These are phyloP conservation scores for Pseudachorutes palmiensis DNA, from an alignment of 1,140 invertebrate species.

Conservation along the genomic window DNA sequence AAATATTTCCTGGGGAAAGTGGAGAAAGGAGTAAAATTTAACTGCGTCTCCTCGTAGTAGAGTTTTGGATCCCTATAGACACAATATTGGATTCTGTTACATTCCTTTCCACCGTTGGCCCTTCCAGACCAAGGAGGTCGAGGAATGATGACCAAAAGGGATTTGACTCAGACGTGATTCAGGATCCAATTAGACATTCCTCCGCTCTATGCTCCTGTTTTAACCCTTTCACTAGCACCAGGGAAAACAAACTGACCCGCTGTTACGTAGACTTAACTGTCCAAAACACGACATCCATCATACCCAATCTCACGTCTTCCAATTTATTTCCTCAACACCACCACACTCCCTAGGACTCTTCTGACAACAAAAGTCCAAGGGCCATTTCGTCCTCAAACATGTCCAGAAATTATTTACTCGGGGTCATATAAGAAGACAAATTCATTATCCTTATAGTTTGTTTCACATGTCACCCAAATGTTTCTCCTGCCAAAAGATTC, in stretches of 20 bases:
- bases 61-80: neutral
- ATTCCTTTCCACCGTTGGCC: neutral
- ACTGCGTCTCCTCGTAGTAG: neutral
- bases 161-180: neutral
- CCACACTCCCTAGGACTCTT: too few species aligned
- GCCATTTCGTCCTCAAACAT: neutral
- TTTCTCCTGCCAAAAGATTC: neutral
- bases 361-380: neutral
- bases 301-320: too few species aligned
- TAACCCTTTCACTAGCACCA: neutral
- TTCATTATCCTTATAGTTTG: neutral
- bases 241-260: neutral
- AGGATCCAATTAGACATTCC: neutral
- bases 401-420: neutral
- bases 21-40: neutral
- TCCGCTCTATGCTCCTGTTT: too few species aligned
- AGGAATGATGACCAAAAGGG: neutral
- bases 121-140: neutral
- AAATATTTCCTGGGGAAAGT: neutral
- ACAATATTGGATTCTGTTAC: neutral
- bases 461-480: neutral
- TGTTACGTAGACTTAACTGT: neutral
- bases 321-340: too few species aligned
- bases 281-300: too few species aligned
- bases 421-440: neutral